Percentiles rank a stretch among this genome's conserved stretches.
Conservation (phyloP, 1,140 invertebrate species). For the Eufriesea mexicana region DNA sequence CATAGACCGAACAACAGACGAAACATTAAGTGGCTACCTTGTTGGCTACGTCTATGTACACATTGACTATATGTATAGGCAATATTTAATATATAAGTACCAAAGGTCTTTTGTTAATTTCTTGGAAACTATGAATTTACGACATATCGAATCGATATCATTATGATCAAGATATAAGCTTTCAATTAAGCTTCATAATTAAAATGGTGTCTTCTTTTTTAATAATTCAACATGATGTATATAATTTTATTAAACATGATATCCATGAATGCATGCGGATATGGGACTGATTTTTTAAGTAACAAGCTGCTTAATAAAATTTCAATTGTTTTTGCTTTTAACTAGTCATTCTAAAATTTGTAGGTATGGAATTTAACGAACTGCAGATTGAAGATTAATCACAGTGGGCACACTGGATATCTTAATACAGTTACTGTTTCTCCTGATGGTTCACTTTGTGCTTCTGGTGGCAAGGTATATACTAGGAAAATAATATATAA, state of each 20-base stretch:
- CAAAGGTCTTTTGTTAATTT: no score
- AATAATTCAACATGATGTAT: conserved; percentile 72
- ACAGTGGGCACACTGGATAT: conserved; percentile 98
- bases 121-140: no score
- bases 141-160: no score
- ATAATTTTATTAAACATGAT: conserved; percentile 72
- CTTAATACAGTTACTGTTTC: conserved; percentile 99
- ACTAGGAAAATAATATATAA: conserved; percentile 10
- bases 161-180: no score
- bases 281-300: conserved; percentile 79
- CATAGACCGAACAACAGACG: no score
- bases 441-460: conserved; percentile 99
- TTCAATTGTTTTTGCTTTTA: background rate
- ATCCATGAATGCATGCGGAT: conserved; percentile 81
- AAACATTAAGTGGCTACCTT: no score
- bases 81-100: no score
- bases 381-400: conserved; percentile 99
- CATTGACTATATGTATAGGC: no score
- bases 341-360: conserved; percentile 55
- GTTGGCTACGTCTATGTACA: no score
- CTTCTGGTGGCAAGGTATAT: conserved; percentile 97
- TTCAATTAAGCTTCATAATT: no score
- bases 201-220: no score
- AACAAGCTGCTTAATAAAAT: background rate
- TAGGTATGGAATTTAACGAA: conserved; percentile 99